Evolutionary conservation across 2,797 vertebrate genomes (phyloP), one percentile per base, ranked within the genome.

Genomic region (Bucorvus abyssinicus): DNA sequence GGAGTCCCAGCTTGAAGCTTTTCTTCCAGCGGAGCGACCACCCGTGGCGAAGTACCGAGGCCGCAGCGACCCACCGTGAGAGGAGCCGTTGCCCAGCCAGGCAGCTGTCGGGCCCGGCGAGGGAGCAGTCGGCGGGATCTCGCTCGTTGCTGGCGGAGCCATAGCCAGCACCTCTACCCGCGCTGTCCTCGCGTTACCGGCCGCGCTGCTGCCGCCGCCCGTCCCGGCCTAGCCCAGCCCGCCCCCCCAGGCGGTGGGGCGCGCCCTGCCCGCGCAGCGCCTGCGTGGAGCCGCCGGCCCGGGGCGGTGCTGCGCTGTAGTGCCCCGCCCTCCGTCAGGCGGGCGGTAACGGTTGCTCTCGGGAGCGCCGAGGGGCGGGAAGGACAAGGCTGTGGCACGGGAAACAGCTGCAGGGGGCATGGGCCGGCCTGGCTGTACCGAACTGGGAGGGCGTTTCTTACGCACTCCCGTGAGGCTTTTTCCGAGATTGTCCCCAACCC

Each of bases 391-490:
- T 3, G 60, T 12, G 26, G 10, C 1, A 12, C 23, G 38, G 22
- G 16, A 7, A 10, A 0, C 3, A 3, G n/a, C 9, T 10, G 22
- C 24, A 3, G n/a, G 30, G 1, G 4, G 7, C 3, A 1, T 2
- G 7, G 0, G 0, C 0, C 1, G 6, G n/a, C 1, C 3, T 3
- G 0, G 17, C n/a, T n/a, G n/a, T n/a, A n/a, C n/a, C n/a, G n/a
- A n/a, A n/a, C n/a, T n/a, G n/a, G n/a, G n/a, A n/a, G n/a, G n/a
- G n/a, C n/a, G n/a, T n/a, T n/a, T n/a, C n/a, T n/a, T n/a, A n/a
- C n/a, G n/a, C n/a, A n/a, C n/a, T n/a, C n/a, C n/a, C 4, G 13
- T 4, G 15, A 10, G 9, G 9, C 1, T 5, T 16, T 7, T 3
- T 2, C 6, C 2, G 19, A 17, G 19, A 16, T 12, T 3, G 2